Percentiles rank a stretch among this genome's conserved stretches.
These are phyloP conservation scores for Upupa epops DNA, from an alignment of 2,113 vertebrate genomes.

Conservation along the genomic window DNA sequence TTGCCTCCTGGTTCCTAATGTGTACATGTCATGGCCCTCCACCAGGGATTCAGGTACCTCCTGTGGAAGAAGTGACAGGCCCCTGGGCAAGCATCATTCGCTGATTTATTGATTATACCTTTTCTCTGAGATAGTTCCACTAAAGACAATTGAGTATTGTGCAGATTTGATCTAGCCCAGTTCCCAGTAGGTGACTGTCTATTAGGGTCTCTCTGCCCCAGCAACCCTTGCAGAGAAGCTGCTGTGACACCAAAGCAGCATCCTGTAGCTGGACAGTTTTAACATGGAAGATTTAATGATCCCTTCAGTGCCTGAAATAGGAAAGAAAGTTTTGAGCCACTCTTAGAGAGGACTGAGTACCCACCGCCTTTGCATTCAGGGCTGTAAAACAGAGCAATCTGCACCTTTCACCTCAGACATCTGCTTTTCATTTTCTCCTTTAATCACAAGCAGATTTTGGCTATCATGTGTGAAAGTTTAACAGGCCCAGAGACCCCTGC, in stretches of 20 bases:
- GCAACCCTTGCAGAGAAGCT: not conserved
- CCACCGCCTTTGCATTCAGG: not conserved
- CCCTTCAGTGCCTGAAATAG: not conserved
- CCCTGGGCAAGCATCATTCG: not conserved
- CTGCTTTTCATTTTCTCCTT: conserved; percentile 58
- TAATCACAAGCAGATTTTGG: conserved; percentile 7
- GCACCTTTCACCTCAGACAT: conserved; percentile 32
- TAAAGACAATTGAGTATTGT: not conserved
- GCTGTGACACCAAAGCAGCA: not conserved
- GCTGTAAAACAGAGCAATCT: not conserved
- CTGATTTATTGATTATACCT: not conserved
- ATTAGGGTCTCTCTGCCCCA: not conserved
- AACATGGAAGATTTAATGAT: not conserved
- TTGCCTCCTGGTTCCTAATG: not conserved
- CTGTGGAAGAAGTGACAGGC: not conserved
- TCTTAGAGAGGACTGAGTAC: not conserved
- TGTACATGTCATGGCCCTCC: not conserved
- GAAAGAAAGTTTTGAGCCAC: not conserved
- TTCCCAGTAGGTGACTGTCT: not conserved
- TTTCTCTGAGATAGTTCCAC: not conserved
- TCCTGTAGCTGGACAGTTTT: not conserved
- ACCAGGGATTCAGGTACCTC: not conserved
- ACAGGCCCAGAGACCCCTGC: conserved; percentile 16
- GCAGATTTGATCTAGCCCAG: not conserved
- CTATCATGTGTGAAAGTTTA: conserved; percentile 46